Base-by-base conservation (phyloP, 2,888 invertebrate species). In the Caenorhabditis japonica region DNA sequence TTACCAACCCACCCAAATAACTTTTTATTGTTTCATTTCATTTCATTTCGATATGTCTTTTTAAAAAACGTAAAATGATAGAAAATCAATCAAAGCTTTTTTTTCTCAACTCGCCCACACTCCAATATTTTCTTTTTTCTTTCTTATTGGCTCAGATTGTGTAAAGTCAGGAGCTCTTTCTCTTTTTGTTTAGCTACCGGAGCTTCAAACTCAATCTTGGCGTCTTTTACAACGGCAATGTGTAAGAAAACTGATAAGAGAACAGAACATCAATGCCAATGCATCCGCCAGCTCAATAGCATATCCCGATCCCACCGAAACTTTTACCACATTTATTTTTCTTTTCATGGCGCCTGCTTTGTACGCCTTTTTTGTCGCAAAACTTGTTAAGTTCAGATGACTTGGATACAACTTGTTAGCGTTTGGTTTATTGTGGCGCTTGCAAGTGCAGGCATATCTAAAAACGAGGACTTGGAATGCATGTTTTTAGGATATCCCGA, bases 401-500 rank as follows among this genome's bases (percentile, higher is more conserved):
- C 70, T 74, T 74, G 76, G 76, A 41, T 69, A 44, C 66, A 53
- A 39, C 58, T 72, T 47, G 62, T 55, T 55, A 51, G 59, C 55
- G 27, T 74, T 17, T 41, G 39, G 69, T 66, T 74, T 56, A 53
- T 71, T n/a, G 23, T 68, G 15, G 49, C n/a, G 12, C 27, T 49
- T 15, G 62, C 27, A 3, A 33, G 27, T 41, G 77, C 75, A 4
- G 61, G 70, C 19, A 59, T 68, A 49, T 71, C 77, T 36, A 82
- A 80, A 43, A 76, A 75, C 39, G 81, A 81, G 46, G 82, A 82
- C 25, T 70, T 82, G 59, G 81, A 87, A 27, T 87, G 87, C 77
- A 87, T 87, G 87, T 87, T 87, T 75, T 77, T 87, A 39, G 87
- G 87, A 39, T 87, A 87, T 53, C 87, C 87, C 30, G 87, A 86